A percentile compares a stretch with the other conserved stretches of the same genome.
These are phyloP conservation scores for Ochropleura plecta DNA, from an alignment of 2,888 invertebrate genomes.

Conservation along the genomic window DNA sequence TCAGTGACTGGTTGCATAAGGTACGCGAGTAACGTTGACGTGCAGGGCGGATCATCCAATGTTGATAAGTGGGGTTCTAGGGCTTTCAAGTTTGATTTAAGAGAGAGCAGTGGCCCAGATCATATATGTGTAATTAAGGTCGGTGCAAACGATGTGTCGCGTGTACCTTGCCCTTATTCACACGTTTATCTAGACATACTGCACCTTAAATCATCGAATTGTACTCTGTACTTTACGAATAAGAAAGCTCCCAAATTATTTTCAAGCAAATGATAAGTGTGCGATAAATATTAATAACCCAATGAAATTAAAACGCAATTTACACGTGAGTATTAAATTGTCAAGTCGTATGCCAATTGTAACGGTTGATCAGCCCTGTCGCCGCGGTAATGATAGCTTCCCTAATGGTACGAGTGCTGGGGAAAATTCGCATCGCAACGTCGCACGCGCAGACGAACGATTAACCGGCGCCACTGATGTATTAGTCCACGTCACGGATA, in stretches of 20 bases:
- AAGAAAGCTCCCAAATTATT: slow-evolving; percentile 41
- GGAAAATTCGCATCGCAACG: slow-evolving; percentile 87
- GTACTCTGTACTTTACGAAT: neutral
- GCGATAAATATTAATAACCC: slow-evolving; percentile 56
- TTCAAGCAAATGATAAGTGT: slow-evolving; percentile 15
- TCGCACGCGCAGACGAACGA: slow-evolving; percentile 85
- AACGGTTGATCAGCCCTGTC: slow-evolving; percentile 83
- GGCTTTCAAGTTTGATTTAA: slow-evolving; percentile 89
- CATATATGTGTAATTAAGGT: slow-evolving; percentile 85
- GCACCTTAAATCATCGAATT: slow-evolving; percentile 37
- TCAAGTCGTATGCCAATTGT: slow-evolving; percentile 75
- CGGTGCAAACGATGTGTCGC: slow-evolving; percentile 84
- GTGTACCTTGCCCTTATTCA: slow-evolving; percentile 71
- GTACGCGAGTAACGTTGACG: slow-evolving; percentile 74
- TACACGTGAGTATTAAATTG: slow-evolving; percentile 72
- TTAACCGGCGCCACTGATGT: slow-evolving; percentile 86
- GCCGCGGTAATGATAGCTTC: slow-evolving; percentile 88
- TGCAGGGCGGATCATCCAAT: slow-evolving; percentile 82
- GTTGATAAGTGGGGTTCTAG: slow-evolving; percentile 87
- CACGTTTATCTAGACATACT: slow-evolving; percentile 69
- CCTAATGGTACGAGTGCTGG: slow-evolving; percentile 82
- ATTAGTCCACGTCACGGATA: slow-evolving; percentile 86
- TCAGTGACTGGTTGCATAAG: slow-evolving; percentile 87
- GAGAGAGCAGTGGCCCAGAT: slow-evolving; percentile 89
- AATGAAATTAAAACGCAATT: slow-evolving; percentile 75